Evolutionary conservation across 2,113 vertebrate genomes (phyloP).

Genomic region (Dipodomys ordii): DNA sequence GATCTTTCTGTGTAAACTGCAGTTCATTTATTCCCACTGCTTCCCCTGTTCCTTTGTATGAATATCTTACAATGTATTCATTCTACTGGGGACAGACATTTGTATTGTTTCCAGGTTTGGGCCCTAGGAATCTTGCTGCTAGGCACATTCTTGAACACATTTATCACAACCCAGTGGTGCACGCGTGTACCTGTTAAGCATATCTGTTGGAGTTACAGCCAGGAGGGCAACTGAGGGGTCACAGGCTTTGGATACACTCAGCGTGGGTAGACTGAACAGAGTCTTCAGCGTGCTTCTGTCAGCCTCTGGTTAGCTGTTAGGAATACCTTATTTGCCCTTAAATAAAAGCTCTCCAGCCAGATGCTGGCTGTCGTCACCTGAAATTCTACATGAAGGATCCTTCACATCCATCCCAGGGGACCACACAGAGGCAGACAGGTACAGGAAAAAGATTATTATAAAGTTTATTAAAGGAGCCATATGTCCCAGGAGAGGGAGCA

Average conservation of each 20-base stretch:
- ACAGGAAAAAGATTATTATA: too few species aligned
- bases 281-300: background rate
- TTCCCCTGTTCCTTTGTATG: background rate
- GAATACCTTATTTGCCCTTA: too few species aligned
- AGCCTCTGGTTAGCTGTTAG: too few species aligned
- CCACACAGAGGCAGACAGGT: too few species aligned
- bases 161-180: background rate
- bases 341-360: too few species aligned
- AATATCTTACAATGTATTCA: background rate
- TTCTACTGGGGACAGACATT: background rate
- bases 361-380: too few species aligned
- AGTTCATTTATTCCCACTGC: background rate
- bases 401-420: too few species aligned
- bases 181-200: fast-evolving
- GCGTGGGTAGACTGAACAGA: background rate
- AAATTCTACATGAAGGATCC: too few species aligned
- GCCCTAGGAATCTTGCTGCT: background rate
- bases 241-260: background rate
- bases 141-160: background rate
- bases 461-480: too few species aligned
- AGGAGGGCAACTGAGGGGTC: too few species aligned
- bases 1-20: too few species aligned
- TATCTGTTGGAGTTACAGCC: background rate
- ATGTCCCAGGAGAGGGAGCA: too few species aligned
- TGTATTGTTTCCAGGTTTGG: background rate